Evolutionary conservation across 2,888 invertebrate genomes (phyloP).

Genomic region (Electrophaes corylata): DNA sequence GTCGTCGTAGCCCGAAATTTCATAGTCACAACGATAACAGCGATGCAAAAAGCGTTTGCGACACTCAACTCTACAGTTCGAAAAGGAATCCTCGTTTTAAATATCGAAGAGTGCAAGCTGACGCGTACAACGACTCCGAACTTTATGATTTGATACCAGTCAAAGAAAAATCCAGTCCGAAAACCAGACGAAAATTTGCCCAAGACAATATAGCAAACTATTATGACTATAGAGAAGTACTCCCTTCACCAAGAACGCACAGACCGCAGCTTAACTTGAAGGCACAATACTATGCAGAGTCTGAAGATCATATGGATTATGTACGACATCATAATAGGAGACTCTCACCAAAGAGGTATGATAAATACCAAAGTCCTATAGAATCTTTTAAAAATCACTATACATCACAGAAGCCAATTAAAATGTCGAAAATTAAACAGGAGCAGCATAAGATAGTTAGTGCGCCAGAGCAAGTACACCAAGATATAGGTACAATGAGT

Average conservation of each 20-base stretch:
- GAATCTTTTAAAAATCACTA: slow-evolving; percentile 43
- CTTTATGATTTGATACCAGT: slow-evolving; percentile 73
- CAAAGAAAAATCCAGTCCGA: slow-evolving; percentile 73
- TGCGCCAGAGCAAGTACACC: slow-evolving; percentile 35
- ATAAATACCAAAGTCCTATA: slow-evolving; percentile 33
- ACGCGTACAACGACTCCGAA: slow-evolving; percentile 62
- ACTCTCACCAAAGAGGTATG: slow-evolving; percentile 35
- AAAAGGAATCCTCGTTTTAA: slow-evolving; percentile 50
- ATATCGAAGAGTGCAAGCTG: slow-evolving; percentile 44
- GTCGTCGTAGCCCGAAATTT: slow-evolving; percentile 8
- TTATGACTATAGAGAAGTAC: slow-evolving; percentile 65
- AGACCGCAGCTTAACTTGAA: slow-evolving; percentile 69
- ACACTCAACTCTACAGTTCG: slow-evolving; percentile 63
- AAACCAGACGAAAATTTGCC: slow-evolving; percentile 61
- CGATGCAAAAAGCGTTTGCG: slow-evolving; percentile 67
- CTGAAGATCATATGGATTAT: slow-evolving; percentile 46
- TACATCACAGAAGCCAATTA: slow-evolving; percentile 31
- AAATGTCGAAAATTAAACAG: slow-evolving; percentile 26
- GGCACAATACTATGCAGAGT: slow-evolving; percentile 59
- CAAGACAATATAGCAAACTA: slow-evolving; percentile 52
- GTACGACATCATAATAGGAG: slow-evolving; percentile 7
- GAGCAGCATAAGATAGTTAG: slow-evolving; percentile 31
- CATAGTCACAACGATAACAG: slow-evolving; percentile 45
- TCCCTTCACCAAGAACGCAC: slow-evolving; percentile 69
- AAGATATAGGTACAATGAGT: slow-evolving; percentile 47